Base-by-base conservation (phyloP, 2,888 invertebrate species). In the Unio delphinus region DNA sequence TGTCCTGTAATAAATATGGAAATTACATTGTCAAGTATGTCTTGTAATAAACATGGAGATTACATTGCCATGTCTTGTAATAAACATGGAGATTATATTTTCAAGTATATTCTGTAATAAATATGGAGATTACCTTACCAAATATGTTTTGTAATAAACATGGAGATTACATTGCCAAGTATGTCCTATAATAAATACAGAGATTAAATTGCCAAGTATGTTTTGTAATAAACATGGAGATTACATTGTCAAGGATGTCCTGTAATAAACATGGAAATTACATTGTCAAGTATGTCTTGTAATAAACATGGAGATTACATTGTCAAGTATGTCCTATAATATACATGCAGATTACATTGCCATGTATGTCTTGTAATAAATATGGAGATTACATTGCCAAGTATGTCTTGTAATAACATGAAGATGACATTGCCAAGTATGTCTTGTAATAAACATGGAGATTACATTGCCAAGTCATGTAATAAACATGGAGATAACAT, bases 311-410 rank as follows among this genome's bases (percentile, higher is more conserved):
- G 79, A 63, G 17, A 85, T 81, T 20, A 72, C 61, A 70, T 83
- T 83, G 67, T 85, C 85, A 66, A 85, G 61, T n/a, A 85, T 34
- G 54, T 82, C 81, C 85, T 86, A 69, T 18, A 78, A 71, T 45
- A 30, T 2, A 54, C 6, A 23, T 63, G 63, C 59, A 20, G 23
- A 65, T 23, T 28, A 7, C 3, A 23, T 17, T 57, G 17, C 18
- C n/a, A 30, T 57, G 23, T 4, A 61, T 63, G 30, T 34, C 55
- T 20, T 63, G 6, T 34, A 7, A 7, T 34, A 34, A 34, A 34
- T 4, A 28, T 28, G 28, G 28, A 28, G 28, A 28, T 28, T 28
- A 28, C 28, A 28, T 28, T 28, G 28, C 28, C 28, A 28, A 57
- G 58, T 2, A n/a, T 60, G 30, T 63, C 23, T 17, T 34, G 23